A percentile compares a stretch with the other conserved stretches of the same genome.
These are phyloP conservation scores for Euleptes europaea DNA, from an alignment of 2,113 vertebrate species.

Conservation along the genomic window DNA sequence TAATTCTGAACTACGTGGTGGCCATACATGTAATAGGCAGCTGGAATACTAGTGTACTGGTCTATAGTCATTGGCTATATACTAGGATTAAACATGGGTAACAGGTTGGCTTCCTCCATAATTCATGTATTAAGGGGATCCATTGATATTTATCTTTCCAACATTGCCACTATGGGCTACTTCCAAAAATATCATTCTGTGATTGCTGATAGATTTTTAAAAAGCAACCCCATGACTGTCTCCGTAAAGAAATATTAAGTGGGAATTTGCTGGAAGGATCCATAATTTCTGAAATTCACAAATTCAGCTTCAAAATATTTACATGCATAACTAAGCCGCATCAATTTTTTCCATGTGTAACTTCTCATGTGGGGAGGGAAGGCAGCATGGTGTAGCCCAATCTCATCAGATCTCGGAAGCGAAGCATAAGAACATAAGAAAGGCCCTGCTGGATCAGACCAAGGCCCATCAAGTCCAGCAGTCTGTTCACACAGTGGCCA, in stretches of 20 bases:
- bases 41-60: too few relatives aligned
- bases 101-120: neutral
- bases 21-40: neutral
- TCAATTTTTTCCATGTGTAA: neutral
- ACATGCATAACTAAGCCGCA: neutral
- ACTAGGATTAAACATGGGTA: neutral
- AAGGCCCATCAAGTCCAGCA: too few relatives aligned
- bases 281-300: neutral
- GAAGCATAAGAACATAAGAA: too few relatives aligned
- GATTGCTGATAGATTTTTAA: neutral
- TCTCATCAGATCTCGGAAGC: too few relatives aligned
- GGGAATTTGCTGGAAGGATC: neutral
- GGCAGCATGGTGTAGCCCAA: too few relatives aligned
- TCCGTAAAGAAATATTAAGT: neutral
- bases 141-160: neutral
- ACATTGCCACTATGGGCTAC: neutral
- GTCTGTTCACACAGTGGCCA: too few relatives aligned
- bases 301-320: neutral
- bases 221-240: neutral
- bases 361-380: neutral
- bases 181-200: neutral
- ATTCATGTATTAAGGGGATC: neutral
- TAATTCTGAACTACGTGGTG: neutral
- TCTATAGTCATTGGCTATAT: neutral
- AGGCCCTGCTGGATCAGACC: too few relatives aligned